These are phyloP conservation scores for Eumaeus atala DNA, from an alignment of 1,140 invertebrate species.

Conservation along the genomic window DNA sequence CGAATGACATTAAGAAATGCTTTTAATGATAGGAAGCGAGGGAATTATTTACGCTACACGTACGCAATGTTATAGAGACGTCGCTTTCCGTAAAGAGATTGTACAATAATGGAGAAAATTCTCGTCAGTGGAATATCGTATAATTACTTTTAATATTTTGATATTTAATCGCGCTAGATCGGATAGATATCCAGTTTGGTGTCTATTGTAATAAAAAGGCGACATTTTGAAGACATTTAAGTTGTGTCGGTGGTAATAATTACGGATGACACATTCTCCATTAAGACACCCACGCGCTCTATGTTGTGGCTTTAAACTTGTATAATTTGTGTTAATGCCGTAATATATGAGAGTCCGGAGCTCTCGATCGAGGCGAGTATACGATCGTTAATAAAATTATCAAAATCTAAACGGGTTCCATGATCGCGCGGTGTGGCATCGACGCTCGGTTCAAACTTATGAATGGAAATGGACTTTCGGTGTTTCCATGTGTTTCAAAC, in stretches of 20 bases:
- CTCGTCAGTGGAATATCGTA: background rate
- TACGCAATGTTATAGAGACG: conserved; percentile 35
- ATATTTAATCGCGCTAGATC: no score
- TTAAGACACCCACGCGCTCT: conserved; percentile 66
- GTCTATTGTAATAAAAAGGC: conserved; percentile 67
- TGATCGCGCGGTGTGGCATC: conserved; percentile 51
- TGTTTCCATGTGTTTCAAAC: conserved; percentile 66
- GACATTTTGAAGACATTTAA: conserved; percentile 68
- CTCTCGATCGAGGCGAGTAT: conserved; percentile 51
- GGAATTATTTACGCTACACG: conserved; percentile 67
- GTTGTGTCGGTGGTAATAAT: conserved; percentile 65
- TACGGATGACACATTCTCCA: conserved; percentile 71
- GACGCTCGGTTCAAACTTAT: conserved; percentile 53
- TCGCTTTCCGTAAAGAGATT: conserved; percentile 40
- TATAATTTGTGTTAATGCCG: conserved; percentile 73
- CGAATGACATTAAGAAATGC: background rate
- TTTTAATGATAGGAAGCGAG: conserved; percentile 49
- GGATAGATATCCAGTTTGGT: conserved; percentile 22
- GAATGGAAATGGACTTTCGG: conserved; percentile 70
- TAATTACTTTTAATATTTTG: conserved; percentile 13
- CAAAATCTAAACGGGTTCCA: conserved; percentile 73
- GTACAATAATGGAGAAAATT: conserved; percentile 47
- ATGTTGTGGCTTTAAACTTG: conserved; percentile 68
- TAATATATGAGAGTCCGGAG: conserved; percentile 69
- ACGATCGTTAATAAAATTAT: conserved; percentile 73